Percentiles rank a stretch among this genome's conserved stretches.
Conservation (phyloP, 2,888 invertebrate species). For the Pharmacophagus antenor region DNA sequence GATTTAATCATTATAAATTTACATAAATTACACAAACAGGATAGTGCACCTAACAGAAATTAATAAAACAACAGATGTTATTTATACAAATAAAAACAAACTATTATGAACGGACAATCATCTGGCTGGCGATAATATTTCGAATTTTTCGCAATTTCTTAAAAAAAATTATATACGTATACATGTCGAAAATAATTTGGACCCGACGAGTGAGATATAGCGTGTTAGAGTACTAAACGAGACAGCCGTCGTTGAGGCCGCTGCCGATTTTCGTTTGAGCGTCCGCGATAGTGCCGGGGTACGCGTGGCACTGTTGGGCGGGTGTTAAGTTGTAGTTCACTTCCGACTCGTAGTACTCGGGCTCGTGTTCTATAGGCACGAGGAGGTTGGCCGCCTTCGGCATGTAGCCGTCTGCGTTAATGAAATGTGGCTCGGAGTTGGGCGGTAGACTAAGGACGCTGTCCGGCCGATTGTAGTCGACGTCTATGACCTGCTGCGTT, state of each 20-base stretch:
- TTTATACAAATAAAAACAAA: conserved; percentile 32
- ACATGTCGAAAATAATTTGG: conserved; percentile 69
- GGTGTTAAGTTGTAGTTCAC: conserved; percentile 72
- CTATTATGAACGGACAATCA: conserved; percentile 40
- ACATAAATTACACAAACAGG: conserved; percentile 13
- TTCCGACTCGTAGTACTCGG: conserved; percentile 77
- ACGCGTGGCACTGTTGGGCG: conserved; percentile 79
- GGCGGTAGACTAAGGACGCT: conserved; percentile 69
- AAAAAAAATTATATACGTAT: conserved; percentile 71
- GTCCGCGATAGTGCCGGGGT: conserved; percentile 66
- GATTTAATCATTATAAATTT: neutral
- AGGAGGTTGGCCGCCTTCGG: conserved; percentile 72
- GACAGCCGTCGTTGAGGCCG: conserved; percentile 83
- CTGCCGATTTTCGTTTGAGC: conserved; percentile 74
- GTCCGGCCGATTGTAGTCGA: conserved; percentile 68
- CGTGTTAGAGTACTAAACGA: conserved; percentile 69
- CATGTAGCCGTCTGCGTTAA: conserved; percentile 68
- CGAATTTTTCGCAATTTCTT: conserved; percentile 63
- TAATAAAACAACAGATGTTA: conserved; percentile 30
- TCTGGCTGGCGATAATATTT: conserved; percentile 66
- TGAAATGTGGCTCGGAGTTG: conserved; percentile 55
- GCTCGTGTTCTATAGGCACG: conserved; percentile 77
- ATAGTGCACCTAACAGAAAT: conserved; percentile 12
- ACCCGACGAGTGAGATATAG: conserved; percentile 53
- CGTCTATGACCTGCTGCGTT: conserved; percentile 61